phyloP scores from a whole-genome alignment of 1,140 invertebrate genomes.

The Sitophilus oryzae region DNA sequence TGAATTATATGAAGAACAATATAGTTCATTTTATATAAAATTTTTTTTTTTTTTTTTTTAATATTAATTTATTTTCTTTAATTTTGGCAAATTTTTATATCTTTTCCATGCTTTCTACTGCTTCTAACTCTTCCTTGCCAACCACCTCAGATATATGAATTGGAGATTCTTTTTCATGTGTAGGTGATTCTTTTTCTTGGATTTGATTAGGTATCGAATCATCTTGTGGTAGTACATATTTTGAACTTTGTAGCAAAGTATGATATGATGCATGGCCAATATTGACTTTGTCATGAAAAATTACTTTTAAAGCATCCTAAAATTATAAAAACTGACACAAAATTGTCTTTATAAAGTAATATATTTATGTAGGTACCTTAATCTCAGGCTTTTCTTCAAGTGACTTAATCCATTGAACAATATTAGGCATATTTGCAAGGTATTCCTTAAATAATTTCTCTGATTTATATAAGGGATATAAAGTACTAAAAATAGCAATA shows the following conservation, averaged over 20 bases:
- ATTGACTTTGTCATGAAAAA: slow-evolving; percentile 35
- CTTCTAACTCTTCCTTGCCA: slow-evolving; percentile 54
- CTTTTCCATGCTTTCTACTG: slow-evolving; percentile 55
- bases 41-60: background rate
- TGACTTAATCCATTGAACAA: slow-evolving; percentile 48
- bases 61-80: slow-evolving; percentile 30
- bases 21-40: background rate
- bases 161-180: slow-evolving; percentile 28
- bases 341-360: background rate
- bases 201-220: slow-evolving; percentile 1
- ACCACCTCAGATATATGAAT: slow-evolving; percentile 40
- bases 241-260: slow-evolving; percentile 43
- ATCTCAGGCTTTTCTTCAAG: slow-evolving; percentile 42
- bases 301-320: slow-evolving; percentile 41
- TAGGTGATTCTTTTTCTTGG: background rate
- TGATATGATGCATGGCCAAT: slow-evolving; percentile 42
- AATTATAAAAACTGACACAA: slow-evolving; percentile 12
- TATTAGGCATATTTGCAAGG: slow-evolving; percentile 8
- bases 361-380: slow-evolving; percentile 21
- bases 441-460: slow-evolving; percentile 36
- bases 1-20: too few species aligned
- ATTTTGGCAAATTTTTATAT: slow-evolving; percentile 41
- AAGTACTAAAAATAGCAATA: slow-evolving; percentile 57
- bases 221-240: slow-evolving; percentile 38
- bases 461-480: slow-evolving; percentile 54